Percentiles rank a stretch among this genome's conserved stretches.
Conservation (phyloP, 2,888 invertebrate species). For the Tyria jacobaeae region DNA sequence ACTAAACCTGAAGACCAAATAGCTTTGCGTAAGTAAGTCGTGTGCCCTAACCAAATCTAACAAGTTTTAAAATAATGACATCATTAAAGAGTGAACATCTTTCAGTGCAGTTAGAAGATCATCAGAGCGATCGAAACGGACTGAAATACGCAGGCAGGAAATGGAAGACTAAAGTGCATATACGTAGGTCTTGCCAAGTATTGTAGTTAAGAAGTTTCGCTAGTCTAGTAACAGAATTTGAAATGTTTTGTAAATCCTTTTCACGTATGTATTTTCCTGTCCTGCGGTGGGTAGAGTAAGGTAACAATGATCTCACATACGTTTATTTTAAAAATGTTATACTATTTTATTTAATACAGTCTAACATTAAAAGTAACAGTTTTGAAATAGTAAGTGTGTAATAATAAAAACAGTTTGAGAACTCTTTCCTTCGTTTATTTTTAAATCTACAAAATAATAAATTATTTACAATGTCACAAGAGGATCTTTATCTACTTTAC, state of each 20-base stretch:
- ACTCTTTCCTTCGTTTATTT: conserved; percentile 33
- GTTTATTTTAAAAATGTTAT: conserved; percentile 40
- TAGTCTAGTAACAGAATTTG: conserved; percentile 52
- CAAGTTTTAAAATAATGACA: conserved; percentile 62
- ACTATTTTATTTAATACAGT: conserved; percentile 27
- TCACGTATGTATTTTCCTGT: conserved; percentile 35
- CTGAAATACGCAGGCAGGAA: conserved; percentile 65
- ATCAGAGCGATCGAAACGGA: conserved; percentile 66
- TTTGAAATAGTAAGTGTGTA: conserved; percentile 29
- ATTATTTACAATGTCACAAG: conserved; percentile 87
- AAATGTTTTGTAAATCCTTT: conserved; percentile 44
- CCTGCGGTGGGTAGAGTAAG: conserved; percentile 55
- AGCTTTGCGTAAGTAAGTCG: conserved; percentile 81
- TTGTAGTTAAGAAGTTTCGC: conserved; percentile 59
- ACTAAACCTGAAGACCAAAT: conserved; percentile 69
- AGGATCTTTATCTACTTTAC: conserved; percentile 92
- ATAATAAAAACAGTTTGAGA: conserved; percentile 43
- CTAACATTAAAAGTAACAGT: conserved; percentile 40
- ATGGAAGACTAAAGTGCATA: conserved; percentile 69
- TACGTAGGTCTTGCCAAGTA: conserved; percentile 79
- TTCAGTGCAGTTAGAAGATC: conserved; percentile 81
- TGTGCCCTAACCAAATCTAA: conserved; percentile 69
- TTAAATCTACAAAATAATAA: conserved; percentile 8
- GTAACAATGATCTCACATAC: conserved; percentile 81
- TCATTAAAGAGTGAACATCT: conserved; percentile 73